phyloP scores from a whole-genome alignment of 2,113 vertebrate genomes.

The Bos indicus region DNA sequence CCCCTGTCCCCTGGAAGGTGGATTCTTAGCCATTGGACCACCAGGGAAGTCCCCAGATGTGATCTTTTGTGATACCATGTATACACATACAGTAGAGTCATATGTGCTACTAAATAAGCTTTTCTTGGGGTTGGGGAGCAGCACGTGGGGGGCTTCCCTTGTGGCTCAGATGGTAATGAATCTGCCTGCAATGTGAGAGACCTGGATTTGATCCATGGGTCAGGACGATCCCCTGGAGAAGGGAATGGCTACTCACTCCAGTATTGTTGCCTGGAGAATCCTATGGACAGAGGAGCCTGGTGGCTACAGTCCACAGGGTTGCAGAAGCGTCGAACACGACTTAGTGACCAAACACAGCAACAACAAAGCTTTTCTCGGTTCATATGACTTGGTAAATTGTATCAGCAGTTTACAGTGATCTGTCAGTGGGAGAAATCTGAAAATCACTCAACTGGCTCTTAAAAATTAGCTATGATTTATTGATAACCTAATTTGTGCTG shows the following conservation, averaged over 20 bases:
- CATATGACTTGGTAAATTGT: neutral
- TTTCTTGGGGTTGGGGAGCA: neutral
- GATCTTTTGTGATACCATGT: conserved; percentile 1
- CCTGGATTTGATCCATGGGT: neutral
- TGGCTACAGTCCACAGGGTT: neutral
- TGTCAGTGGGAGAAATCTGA: neutral
- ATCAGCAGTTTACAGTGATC: neutral
- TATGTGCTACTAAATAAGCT: neutral
- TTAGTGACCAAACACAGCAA: neutral
- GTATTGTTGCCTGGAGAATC: neutral
- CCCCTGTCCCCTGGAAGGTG: neutral
- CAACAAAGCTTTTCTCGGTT: neutral
- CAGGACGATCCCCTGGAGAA: neutral
- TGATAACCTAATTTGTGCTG: neutral
- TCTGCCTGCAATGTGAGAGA: neutral
- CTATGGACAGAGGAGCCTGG: neutral
- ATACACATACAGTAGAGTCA: neutral
- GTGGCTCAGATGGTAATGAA: neutral
- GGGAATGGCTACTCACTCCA: neutral
- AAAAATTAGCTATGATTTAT: neutral
- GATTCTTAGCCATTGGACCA: neutral
- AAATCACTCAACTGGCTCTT: neutral
- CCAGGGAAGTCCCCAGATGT: neutral
- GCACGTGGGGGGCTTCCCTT: neutral
- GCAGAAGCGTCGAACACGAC: rapidly evolving